Evolutionary conservation across 2,797 vertebrate species (phyloP).

Genomic region (Paratrypauchen microcephalus): DNA sequence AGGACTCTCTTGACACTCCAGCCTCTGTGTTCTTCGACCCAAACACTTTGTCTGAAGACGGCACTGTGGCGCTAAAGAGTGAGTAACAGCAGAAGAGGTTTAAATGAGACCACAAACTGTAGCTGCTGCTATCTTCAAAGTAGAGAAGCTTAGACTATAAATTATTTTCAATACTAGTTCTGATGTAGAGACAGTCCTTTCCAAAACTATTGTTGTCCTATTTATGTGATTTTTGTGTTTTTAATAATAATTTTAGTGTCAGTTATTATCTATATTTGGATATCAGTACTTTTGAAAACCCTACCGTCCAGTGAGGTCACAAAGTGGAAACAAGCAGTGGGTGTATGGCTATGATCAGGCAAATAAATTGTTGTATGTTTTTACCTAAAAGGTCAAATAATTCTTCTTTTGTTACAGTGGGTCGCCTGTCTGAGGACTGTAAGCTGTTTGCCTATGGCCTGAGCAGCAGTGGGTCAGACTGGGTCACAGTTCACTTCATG

Average conservation of each 20-base stretch:
- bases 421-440: slow-evolving; percentile 77
- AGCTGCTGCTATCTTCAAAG: background rate
- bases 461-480: slow-evolving; percentile 78
- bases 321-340: background rate
- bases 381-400: too few relatives aligned
- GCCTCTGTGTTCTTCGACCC: slow-evolving; percentile 77
- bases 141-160: background rate
- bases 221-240: too few relatives aligned
- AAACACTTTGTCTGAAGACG: slow-evolving; percentile 77
- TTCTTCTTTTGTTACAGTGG: slow-evolving; percentile 55
- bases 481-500: slow-evolving; percentile 76
- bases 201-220: too few relatives aligned
- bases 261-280: too few relatives aligned
- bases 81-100: slow-evolving; percentile 25
- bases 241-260: too few relatives aligned
- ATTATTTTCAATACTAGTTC: too few relatives aligned
- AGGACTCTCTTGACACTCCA: slow-evolving; percentile 69
- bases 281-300: background rate
- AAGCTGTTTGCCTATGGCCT: slow-evolving; percentile 79
- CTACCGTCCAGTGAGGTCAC: background rate
- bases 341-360: too few relatives aligned
- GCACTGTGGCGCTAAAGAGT: slow-evolving; percentile 79
- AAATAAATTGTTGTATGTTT: too few relatives aligned
- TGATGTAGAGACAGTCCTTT: too few relatives aligned
- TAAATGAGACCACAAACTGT: background rate